Conservation (phyloP, 2,113 vertebrate genomes). For the Ctenomys sociabilis region DNA sequence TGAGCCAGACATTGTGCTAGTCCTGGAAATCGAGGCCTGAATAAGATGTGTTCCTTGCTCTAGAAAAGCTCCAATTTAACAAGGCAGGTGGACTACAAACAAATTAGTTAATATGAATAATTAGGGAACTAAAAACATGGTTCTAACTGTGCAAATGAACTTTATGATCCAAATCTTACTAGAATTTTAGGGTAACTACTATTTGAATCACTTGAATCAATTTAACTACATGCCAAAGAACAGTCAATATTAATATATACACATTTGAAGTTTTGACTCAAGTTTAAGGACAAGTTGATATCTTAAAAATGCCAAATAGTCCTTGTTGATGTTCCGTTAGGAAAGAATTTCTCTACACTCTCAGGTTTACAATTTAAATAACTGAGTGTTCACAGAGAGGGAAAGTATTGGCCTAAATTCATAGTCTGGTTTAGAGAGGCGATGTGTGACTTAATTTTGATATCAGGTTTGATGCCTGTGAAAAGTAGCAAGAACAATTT, state of each 20-base stretch:
- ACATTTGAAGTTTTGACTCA: not conserved
- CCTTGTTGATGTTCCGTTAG: not conserved
- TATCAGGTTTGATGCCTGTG: not conserved
- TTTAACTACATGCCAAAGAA: not conserved
- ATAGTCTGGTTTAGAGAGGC: not conserved
- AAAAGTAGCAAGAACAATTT: not conserved
- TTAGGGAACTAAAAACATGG: not conserved
- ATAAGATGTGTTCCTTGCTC: not conserved
- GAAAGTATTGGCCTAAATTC: not conserved
- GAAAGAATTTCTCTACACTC: not conserved
- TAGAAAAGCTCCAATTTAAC: conserved; percentile 10
- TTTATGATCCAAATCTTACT: conserved; percentile 11
- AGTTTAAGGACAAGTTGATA: conserved; percentile 38
- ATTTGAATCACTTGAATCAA: conserved; percentile 37
- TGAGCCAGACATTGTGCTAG: not conserved
- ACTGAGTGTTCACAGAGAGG: not conserved
- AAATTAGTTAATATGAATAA: conserved; percentile 33
- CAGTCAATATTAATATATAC: conserved; percentile 23
- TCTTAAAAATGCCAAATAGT: conserved; percentile 35
- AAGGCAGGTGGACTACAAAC: not conserved
- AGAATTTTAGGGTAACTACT: not conserved
- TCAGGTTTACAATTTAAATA: conserved; percentile 27
- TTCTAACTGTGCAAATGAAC: conserved; percentile 33
- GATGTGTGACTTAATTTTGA: not conserved
- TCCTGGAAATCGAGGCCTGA: conserved; percentile 16